A percentile compares a stretch with the other conserved stretches of the same genome.
These are phyloP conservation scores for Pyrocephalus nanus DNA, from an alignment of 2,797 vertebrate genomes.

Conservation along the genomic window DNA sequence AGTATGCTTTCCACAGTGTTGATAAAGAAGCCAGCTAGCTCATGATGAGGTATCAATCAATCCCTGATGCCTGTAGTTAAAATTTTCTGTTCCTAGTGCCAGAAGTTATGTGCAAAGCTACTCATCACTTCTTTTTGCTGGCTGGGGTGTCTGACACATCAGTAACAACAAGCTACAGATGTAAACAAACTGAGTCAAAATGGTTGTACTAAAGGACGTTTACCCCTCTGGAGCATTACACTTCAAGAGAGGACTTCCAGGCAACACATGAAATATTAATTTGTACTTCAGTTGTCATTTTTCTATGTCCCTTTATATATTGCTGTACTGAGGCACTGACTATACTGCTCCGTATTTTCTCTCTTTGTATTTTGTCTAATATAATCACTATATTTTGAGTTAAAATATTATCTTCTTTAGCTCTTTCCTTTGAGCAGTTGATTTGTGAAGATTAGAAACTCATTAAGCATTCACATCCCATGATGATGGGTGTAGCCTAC, in stretches of 20 bases:
- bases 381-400: neutral
- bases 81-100: neutral
- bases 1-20: neutral
- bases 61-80: neutral
- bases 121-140: neutral
- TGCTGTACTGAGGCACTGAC: neutral
- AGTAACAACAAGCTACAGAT: neutral
- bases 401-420: slow-evolving; percentile 5
- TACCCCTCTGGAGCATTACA: neutral
- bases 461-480: neutral
- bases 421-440: neutral
- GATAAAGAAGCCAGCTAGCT: neutral
- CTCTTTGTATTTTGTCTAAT: neutral
- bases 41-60: neutral
- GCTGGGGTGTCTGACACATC: neutral
- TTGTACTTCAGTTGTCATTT: slow-evolving; percentile 19
- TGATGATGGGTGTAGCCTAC: neutral
- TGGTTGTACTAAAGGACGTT: neutral
- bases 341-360: neutral
- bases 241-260: neutral
- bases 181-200: neutral
- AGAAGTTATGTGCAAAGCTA: neutral
- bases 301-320: neutral
- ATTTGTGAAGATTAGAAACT: slow-evolving; percentile 28
- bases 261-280: neutral